Evolutionary conservation across 2,113 vertebrate species (phyloP).

Genomic region (Chroicocephalus ridibundus): DNA sequence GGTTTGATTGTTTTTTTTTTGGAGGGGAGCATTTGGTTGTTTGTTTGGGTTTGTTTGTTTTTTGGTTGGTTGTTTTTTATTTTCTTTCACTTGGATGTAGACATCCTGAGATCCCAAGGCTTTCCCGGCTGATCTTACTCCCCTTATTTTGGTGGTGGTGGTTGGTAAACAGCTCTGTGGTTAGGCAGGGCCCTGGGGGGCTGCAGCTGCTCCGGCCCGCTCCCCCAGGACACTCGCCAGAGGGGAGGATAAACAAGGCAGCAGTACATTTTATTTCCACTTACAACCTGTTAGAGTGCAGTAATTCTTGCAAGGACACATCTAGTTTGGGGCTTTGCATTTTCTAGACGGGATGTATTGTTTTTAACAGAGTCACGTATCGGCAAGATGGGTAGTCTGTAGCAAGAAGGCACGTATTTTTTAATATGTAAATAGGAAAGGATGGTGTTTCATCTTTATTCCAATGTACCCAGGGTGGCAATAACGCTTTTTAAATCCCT

Average conservation of each 20-base stretch:
- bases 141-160: conserved; percentile 59
- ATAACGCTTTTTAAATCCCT: conserved; percentile 70
- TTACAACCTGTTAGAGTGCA: conserved; percentile 57
- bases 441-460: conserved; percentile 65
- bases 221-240: conserved; percentile 62
- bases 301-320: conserved; percentile 35
- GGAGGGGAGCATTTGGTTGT: accelerated
- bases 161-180: conserved; percentile 74
- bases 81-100: neutral
- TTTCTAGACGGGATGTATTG: conserved; percentile 28
- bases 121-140: neutral
- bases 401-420: conserved; percentile 52
- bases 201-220: conserved; percentile 59
- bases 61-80: neutral
- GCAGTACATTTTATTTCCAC: conserved; percentile 42
- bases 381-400: conserved; percentile 46
- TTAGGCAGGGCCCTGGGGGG: conserved; percentile 66
- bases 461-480: conserved; percentile 69
- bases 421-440: conserved; percentile 72
- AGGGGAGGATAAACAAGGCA: conserved; percentile 70
- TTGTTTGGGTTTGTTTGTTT: neutral
- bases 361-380: conserved; percentile 44
- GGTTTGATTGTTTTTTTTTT: too few species aligned
- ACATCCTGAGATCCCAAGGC: neutral
- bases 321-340: conserved; percentile 11